phyloP scores from a whole-genome alignment of 2,113 vertebrate species.

The Chlorodrepanis virens region DNA sequence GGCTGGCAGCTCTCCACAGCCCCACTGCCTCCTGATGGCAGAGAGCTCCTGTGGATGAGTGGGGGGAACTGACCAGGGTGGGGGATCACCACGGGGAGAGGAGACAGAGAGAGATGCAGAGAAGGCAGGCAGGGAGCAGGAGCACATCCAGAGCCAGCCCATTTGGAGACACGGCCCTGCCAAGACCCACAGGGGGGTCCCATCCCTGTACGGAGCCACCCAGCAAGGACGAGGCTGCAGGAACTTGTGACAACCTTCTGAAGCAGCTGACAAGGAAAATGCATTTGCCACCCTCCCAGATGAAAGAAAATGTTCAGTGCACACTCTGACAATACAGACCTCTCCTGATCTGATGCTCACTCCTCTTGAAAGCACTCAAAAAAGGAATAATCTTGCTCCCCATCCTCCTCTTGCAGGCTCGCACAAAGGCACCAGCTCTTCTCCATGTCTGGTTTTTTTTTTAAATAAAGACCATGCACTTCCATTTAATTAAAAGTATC shows the following conservation, averaged over 20 bases:
- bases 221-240: neutral
- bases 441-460: conserved; percentile 1
- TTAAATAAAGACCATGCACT: conserved; percentile 42
- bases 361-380: neutral
- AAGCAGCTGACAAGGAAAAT: neutral
- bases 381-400: neutral
- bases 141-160: neutral
- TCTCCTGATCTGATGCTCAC: neutral
- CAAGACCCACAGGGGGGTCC: accelerated
- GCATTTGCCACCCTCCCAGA: neutral
- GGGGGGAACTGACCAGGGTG: neutral
- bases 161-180: accelerated
- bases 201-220: neutral
- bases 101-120: accelerated
- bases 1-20: neutral
- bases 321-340: neutral
- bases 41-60: neutral
- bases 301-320: neutral
- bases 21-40: neutral
- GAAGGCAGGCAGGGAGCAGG: neutral
- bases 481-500: conserved; percentile 80
- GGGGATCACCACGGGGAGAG: neutral
- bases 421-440: neutral
- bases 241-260: no score
- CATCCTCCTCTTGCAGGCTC: neutral